Conservation (phyloP, 2,113 vertebrate species). For the Coryphaenoides rupestris region DNA sequence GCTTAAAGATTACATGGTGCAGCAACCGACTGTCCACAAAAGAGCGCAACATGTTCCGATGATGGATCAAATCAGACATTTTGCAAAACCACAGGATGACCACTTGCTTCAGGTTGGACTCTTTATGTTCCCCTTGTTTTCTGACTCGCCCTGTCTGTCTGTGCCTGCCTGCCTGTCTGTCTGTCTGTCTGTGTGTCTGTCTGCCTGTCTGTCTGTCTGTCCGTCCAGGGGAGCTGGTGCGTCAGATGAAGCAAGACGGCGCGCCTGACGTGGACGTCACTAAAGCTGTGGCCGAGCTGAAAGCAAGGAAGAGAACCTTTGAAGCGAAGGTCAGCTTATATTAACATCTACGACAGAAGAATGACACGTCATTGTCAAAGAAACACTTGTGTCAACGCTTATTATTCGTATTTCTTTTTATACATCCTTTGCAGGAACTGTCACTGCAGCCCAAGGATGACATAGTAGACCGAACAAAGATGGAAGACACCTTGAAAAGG, state of each 20-base stretch:
- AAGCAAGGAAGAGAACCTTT: conserved; percentile 85
- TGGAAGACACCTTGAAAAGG: conserved; percentile 97
- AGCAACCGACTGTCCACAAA: not conserved
- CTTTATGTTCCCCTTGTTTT: not conserved
- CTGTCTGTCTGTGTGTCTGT: conserved; percentile 62
- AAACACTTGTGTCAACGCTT: no score
- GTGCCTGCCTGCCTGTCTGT: conserved; percentile 6
- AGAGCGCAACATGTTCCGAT: not conserved
- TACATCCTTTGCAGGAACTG: conserved; percentile 78
- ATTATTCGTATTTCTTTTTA: not conserved
- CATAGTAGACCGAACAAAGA: conserved; percentile 89
- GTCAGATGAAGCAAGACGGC: conserved; percentile 88
- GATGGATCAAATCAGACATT: not conserved
- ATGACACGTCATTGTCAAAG: not conserved
- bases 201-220: conserved; percentile 56
- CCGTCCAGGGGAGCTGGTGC: conserved; percentile 87
- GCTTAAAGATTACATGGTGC: no score
- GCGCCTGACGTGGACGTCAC: conserved; percentile 89
- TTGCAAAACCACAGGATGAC: not conserved
- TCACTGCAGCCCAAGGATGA: conserved; percentile 95
- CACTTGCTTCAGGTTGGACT: not conserved
- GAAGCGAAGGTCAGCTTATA: conserved; percentile 84
- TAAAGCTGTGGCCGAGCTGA: conserved; percentile 92
- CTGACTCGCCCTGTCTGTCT: no score
- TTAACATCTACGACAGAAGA: not conserved